Base-by-base conservation (phyloP, 2,797 vertebrate species). In the Coreius guichenoti region DNA sequence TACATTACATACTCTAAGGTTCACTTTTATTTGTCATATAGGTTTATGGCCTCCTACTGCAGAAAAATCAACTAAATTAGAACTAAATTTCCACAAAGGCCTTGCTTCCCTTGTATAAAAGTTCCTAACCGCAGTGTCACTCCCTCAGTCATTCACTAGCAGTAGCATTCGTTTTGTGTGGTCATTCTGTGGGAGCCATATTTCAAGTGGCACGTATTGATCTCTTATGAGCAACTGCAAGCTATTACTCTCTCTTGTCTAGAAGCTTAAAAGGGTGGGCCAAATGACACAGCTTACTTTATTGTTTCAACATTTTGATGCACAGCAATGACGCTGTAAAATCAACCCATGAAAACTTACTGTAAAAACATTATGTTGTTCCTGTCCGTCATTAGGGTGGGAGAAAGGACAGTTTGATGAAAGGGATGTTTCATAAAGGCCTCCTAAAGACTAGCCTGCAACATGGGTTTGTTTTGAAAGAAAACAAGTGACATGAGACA, bases 401-500 rank as follows among this genome's bases (percentile, higher is more conserved):
- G 36, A 61, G 14, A 54, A 51, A 43, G 63, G 39, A n/a, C 36
- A 26, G 69, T 70, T 83, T 67, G 72, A 85, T 70, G 29, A 88
- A 63, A 88, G 88, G 87, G 85, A 91, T 89, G 81, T 91, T 93
- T 94, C 90, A 91, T 91, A 94, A 90, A 86, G 51, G 54, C 78
- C 67, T 89, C 86, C 89, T 90, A 92, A 91, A 92, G 7, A 51
- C 84, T 86, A 67, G 6, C 56, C 85, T 87, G 87, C 91, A 86
- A 81, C 81, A 77, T 1, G 61, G 67, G 86, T 90, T 90, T 92
- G 92, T 93, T 94, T 94, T 86, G 87, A 93, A 79, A 93, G 90
- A 92, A 93, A 93, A 93, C 89, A 92, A 65, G 88, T 82, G 74
- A 87, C 90, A 88, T 90, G 89, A 93, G 91, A 92, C 88, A 86